Conservation (phyloP, 2,888 invertebrate species). For the Dusona sp. region DNA sequence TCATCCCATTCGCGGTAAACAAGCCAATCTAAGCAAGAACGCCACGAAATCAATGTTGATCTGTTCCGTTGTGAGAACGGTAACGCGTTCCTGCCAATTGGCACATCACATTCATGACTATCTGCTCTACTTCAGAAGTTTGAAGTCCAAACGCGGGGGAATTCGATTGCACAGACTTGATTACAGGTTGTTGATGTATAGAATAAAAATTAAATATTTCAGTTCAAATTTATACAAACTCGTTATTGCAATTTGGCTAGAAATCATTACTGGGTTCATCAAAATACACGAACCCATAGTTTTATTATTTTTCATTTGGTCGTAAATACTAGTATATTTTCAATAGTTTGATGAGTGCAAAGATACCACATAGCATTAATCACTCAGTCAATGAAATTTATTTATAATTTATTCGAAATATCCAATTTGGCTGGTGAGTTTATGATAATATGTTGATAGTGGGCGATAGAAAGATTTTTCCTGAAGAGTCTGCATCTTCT, state of each 20-base stretch:
- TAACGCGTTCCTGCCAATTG: slow-evolving; percentile 59
- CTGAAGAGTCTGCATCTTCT: slow-evolving; percentile 50
- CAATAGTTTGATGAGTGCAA: neutral
- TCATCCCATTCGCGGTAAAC: slow-evolving; percentile 22
- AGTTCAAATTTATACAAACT: no score
- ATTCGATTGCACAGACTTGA: neutral
- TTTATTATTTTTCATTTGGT: neutral
- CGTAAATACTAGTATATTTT: neutral
- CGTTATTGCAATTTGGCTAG: no score
- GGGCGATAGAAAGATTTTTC: slow-evolving; percentile 58
- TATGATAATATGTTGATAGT: slow-evolving; percentile 34
- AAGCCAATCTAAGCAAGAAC: slow-evolving; percentile 15
- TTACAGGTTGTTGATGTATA: neutral
- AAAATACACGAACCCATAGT: neutral
- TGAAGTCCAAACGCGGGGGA: neutral
- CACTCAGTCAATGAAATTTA: slow-evolving; percentile 22
- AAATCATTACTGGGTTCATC: neutral
- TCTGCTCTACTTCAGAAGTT: neutral
- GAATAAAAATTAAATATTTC: neutral
- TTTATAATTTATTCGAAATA: slow-evolving; percentile 21
- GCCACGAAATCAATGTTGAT: slow-evolving; percentile 54
- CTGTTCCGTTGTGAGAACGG: slow-evolving; percentile 48
- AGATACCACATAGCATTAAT: slow-evolving; percentile 20
- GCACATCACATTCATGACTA: slow-evolving; percentile 34
- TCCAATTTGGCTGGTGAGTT: slow-evolving; percentile 15